Evolutionary conservation across 2,113 vertebrate species (phyloP).

Genomic region (Cyanoramphus novaezelandiae): DNA sequence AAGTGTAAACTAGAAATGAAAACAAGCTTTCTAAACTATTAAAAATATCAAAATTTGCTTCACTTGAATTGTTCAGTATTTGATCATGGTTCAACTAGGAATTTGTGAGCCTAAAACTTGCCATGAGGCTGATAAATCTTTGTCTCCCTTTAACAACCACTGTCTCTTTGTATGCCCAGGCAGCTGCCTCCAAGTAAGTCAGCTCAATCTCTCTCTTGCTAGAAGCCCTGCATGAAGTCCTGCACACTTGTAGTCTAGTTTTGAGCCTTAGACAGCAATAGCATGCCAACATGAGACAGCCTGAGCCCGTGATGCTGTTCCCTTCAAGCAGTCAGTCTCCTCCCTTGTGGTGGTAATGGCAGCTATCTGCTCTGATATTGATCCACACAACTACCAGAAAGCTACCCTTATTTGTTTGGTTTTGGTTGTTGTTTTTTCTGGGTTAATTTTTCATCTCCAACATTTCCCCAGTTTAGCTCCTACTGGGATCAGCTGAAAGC

Average conservation of each 20-base stretch:
- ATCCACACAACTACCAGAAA: not conserved
- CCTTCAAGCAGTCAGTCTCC: fast-evolving
- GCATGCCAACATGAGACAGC: fast-evolving
- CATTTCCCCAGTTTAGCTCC: not conserved
- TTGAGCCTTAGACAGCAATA: not conserved
- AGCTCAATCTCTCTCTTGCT: not conserved
- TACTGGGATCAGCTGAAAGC: not conserved
- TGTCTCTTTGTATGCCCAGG: not conserved
- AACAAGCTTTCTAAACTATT: not conserved
- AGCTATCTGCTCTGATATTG: not conserved
- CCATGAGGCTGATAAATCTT: not conserved
- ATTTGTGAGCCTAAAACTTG: not conserved
- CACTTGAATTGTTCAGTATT: not conserved
- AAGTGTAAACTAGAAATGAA: not conserved
- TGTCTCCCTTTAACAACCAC: not conserved
- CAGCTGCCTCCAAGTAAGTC: not conserved
- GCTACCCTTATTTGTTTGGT: not conserved
- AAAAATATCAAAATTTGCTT: not conserved
- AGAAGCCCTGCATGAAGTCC: not conserved
- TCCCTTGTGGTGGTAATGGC: not conserved
- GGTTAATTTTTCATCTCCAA: not conserved
- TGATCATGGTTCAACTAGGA: not conserved
- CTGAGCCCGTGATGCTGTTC: not conserved
- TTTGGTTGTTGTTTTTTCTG: not conserved
- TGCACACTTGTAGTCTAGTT: not conserved